These are phyloP conservation scores for Hermaeophaga mercurialis DNA, from an alignment of 2,888 invertebrate genomes.

Conservation along the genomic window DNA sequence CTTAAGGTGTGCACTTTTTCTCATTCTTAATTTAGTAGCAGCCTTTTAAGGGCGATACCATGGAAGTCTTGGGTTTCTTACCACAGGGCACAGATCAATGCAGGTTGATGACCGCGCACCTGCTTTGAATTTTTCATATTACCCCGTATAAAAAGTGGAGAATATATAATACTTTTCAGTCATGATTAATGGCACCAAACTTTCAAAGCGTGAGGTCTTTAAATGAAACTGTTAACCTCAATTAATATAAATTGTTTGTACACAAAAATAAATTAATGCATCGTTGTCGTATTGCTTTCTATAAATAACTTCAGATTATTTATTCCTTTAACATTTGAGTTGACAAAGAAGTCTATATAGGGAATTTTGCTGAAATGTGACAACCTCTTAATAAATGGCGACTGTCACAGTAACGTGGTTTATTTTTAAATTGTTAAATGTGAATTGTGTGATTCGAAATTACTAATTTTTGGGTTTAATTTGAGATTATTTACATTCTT, in stretches of 20 bases:
- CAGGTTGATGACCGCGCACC: constrained; percentile 57
- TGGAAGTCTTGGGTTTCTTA: constrained; percentile 31
- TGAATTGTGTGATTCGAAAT: background rate
- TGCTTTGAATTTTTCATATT: constrained; percentile 30
- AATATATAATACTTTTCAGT: constrained; percentile 9
- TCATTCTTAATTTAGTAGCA: constrained; percentile 13
- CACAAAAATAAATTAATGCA: constrained; percentile 29
- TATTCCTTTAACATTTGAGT: too few relatives aligned
- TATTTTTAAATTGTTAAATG: too few relatives aligned
- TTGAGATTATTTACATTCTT: background rate
- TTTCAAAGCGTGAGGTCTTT: background rate
- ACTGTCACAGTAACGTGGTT: background rate
- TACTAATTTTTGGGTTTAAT: background rate
- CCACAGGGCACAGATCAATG: constrained; percentile 51
- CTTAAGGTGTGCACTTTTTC: constrained; percentile 1
- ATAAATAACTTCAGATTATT: background rate
- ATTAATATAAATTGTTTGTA: constrained; percentile 32
- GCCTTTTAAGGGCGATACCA: constrained; percentile 38
- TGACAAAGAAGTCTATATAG: background rate
- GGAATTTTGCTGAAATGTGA: background rate
- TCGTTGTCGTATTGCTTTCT: constrained; percentile 24
- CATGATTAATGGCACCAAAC: constrained; percentile 9
- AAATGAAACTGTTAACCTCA: constrained; percentile 34
- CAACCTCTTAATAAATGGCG: background rate
- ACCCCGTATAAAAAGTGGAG: constrained; percentile 23